Evolutionary conservation across 2,888 invertebrate species (phyloP), one percentile per base, ranked within the genome.

Genomic region (Adela reaumurella): DNA sequence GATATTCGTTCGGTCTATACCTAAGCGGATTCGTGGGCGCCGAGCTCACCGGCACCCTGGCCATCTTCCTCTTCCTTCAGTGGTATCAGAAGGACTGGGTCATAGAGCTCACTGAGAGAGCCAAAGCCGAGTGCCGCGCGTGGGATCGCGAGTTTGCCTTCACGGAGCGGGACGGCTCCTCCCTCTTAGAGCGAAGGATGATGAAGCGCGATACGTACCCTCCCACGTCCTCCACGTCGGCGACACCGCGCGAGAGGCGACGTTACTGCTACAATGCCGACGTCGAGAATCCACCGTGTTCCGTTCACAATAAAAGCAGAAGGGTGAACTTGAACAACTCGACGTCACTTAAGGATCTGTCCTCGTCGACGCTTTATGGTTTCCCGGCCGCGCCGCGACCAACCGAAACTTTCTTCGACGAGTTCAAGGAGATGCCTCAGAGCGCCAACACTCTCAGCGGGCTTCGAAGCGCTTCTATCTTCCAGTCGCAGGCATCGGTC

Each of bases 1-100:
- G 94, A 46, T 92, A 89, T 72, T 92, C 92, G 52, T 94, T 94
- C 68, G 84, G 92, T 48, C 81, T 94, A 42, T 92, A 93, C 65
- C 87, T 94, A 44, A 85, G 88, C 59, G 93, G 93, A 28, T 92
- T 94, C 62, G 82, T 94, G 57, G 85, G 88, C 50, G 90, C 90
- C 8, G 93, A 94, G 67, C 74, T 93, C 53, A 90, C 94, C 24
- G 94, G 94, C 42, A 89, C 92, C 16, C 87, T 90, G 53, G 92
- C 92, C 51, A 88, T 94, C 56, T 93, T 93, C 67, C 84, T 93
- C 55, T 94, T 91, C 73, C 89, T 94, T 59, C 86, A 88, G 65
- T 86, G 87, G 84, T 87, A 88, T 61, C 88, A 88, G 69, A 82
- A 81, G 66, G 84, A 85, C 67, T 82, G 83, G 80, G 74, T 81